Conservation (phyloP, 1,140 invertebrate species). For the Magallana angulata region DNA sequence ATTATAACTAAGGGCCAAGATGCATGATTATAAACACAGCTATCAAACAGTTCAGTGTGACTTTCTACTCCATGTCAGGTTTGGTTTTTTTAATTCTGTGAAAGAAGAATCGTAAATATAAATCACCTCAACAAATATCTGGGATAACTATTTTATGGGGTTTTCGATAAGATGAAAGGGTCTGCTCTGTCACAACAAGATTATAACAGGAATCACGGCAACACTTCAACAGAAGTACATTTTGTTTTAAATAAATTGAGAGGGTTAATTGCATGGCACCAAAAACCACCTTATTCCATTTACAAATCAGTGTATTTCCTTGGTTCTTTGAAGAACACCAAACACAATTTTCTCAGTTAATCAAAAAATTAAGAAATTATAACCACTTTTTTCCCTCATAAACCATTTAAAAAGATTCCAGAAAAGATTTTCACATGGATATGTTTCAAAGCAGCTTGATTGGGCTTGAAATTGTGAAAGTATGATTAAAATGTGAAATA, state of each 20-base stretch:
- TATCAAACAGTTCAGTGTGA: too few relatives aligned
- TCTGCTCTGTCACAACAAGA: conserved; percentile 11
- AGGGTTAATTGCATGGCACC: conserved; percentile 24
- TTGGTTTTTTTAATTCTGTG: background rate
- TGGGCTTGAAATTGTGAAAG: conserved; percentile 3
- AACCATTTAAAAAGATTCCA: conserved; percentile 4
- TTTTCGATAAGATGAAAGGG: conserved; percentile 25
- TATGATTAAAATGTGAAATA: background rate
- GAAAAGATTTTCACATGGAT: background rate
- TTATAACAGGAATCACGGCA: conserved; percentile 3
- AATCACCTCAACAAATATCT: conserved; percentile 6
- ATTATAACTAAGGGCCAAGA: too few relatives aligned
- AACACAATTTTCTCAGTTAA: background rate
- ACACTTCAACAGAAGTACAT: conserved; percentile 3
- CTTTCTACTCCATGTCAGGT: too few relatives aligned
- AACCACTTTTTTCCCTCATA: background rate
- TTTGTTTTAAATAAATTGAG: conserved; percentile 12
- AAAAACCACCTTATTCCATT: conserved; percentile 31
- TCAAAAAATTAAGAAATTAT: conserved; percentile 16
- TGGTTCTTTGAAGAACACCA: background rate
- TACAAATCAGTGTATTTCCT: conserved; percentile 6
- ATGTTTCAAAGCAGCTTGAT: background rate
- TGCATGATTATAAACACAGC: too few relatives aligned
- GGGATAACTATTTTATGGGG: conserved; percentile 31
- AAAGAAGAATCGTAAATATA: background rate